Percentiles rank a stretch among this genome's conserved stretches.
Conservation (phyloP, 2,113 vertebrate species). For the Alethe castanea region DNA sequence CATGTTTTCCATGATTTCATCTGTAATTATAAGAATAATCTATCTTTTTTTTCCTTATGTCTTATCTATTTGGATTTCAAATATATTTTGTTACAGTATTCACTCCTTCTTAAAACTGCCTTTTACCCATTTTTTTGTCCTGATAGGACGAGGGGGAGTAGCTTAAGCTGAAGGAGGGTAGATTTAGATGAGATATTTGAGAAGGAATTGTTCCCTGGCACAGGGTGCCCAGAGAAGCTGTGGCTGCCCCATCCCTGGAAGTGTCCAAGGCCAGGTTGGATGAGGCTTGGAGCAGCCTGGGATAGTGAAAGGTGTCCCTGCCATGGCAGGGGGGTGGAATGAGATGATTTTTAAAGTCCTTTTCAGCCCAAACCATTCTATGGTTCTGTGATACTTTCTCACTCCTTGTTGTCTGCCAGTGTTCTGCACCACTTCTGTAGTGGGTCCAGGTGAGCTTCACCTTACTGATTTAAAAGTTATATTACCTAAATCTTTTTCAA, state of each 20-base stretch:
- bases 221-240: rapidly evolving
- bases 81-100: background rate
- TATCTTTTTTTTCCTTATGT: background rate
- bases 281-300: rapidly evolving
- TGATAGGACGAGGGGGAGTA: background rate
- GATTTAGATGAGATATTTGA: background rate
- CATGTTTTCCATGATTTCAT: background rate
- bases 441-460: background rate
- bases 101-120: background rate
- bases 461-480: background rate
- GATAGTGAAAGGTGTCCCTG: background rate
- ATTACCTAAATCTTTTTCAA: background rate
- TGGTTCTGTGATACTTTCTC: background rate
- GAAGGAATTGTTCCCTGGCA: background rate
- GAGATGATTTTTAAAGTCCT: background rate
- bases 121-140: background rate
- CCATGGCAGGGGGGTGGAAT: background rate
- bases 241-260: background rate
- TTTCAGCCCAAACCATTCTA: too few species aligned
- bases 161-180: background rate
- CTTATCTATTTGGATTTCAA: background rate
- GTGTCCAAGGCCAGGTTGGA: rapidly evolving
- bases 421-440: background rate
- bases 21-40: background rate
- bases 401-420: background rate